Conservation (phyloP, 1,140 invertebrate species). For the Drosophila nannoptera region DNA sequence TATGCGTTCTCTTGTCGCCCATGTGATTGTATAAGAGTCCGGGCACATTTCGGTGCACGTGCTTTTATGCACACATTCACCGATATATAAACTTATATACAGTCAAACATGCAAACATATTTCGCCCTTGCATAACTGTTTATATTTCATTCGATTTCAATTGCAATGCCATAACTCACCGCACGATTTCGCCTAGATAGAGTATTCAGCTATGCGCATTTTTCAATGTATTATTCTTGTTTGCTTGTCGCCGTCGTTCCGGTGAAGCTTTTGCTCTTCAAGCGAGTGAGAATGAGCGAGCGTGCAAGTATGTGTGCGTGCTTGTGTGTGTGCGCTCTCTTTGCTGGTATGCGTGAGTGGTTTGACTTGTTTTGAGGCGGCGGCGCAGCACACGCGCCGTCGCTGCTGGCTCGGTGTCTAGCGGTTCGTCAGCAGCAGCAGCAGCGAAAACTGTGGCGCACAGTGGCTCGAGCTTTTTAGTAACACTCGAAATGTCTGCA, state of each 20-base stretch:
- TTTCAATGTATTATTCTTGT: constrained; percentile 34
- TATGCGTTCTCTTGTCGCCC: background rate
- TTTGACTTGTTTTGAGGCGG: constrained; percentile 76
- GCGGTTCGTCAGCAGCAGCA: constrained; percentile 65
- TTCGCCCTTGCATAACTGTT: background rate
- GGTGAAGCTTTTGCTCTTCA: constrained; percentile 29
- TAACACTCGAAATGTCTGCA: constrained; percentile 2
- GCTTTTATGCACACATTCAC: background rate
- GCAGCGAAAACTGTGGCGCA: constrained; percentile 61
- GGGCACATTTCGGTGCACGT: background rate
- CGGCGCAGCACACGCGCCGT: constrained; percentile 61
- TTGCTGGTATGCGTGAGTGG: constrained; percentile 61
- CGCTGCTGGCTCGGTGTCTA: constrained; percentile 53
- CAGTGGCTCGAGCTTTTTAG: constrained; percentile 44
- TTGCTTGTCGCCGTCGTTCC: constrained; percentile 38
- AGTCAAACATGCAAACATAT: background rate
- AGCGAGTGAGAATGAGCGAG: constrained; percentile 19
- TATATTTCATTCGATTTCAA: background rate
- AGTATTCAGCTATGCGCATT: constrained; percentile 23
- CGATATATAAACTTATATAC: background rate
- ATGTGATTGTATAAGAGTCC: background rate
- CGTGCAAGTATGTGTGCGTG: constrained; percentile 4
- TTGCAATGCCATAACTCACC: too few species aligned
- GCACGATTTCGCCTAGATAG: constrained; percentile 3
- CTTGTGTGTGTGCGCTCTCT: constrained; percentile 17